Base-by-base conservation (phyloP, 2,113 vertebrate species). In the Syngnathoides biaculeatus region DNA sequence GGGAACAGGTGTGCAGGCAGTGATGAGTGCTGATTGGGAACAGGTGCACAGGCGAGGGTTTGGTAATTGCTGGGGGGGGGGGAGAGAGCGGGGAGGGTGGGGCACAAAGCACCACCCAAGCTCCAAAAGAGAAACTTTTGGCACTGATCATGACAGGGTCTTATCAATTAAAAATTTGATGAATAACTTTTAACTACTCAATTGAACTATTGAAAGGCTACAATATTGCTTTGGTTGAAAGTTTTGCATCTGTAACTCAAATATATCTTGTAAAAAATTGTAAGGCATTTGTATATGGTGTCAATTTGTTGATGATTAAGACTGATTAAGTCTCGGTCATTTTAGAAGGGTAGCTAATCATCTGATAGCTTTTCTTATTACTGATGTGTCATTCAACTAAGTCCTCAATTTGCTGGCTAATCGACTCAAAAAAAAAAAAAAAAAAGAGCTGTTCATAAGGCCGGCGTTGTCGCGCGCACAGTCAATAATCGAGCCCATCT, bases 321-420 rank as follows among this genome's bases (percentile, higher is more conserved):
- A 9, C 30, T 20, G 56, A 58, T 38, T 35, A 58, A 19, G 56
- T 58, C 14, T 58, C 11, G 27, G 56, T 38, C 15, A 58, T 58
- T 58, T 59, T 42, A 4, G 59, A 40, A 42, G 55, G 67, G 45
- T 66, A 52, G 64, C 59, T 68, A 78, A 77, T 82, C 77, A 50
- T 27, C 20, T 63, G 68, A 85, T 78, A 75, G 48, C 45, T 17
- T 43, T 39, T 50, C 68, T 48, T 65, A 77, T 81, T 75, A 74
- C 67, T 65, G 73, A 65, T 26, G 53, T 58, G 76, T 64, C 77
- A 69, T 71, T 82, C 71, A 72, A 30, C 50, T 71, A 47, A 68
- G 65, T 45, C 59, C 82, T 79, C 69, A 39, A 78, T 77, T 82
- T 74, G 73, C 77, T 67, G 60, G 63, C 48, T 85, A 83, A 86